These are phyloP conservation scores for Anisognathus igniventris DNA, from an alignment of 2,797 vertebrate species.

Conservation along the genomic window DNA sequence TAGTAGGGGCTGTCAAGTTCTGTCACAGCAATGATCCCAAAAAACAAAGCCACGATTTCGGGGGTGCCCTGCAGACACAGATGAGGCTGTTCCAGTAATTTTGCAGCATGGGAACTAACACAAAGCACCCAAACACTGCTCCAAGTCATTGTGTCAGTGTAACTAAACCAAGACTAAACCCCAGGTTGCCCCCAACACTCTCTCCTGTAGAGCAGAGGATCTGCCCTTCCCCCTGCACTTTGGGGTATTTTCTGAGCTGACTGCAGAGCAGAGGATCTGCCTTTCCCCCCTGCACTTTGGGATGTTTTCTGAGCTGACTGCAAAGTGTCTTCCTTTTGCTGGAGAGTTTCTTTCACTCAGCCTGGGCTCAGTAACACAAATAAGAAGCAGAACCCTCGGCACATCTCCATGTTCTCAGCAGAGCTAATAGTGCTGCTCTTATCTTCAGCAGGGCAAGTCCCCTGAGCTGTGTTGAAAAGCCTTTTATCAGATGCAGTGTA, in stretches of 20 bases:
- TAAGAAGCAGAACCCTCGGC: conserved; percentile 30
- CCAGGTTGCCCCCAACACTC: accelerated
- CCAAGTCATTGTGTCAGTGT: neutral
- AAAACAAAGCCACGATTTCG: neutral
- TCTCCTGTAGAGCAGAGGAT: neutral
- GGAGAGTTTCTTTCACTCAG: neutral
- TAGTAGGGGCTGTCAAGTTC: neutral
- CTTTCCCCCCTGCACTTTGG: neutral
- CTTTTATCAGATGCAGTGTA: conserved; percentile 55
- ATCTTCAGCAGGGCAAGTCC: conserved; percentile 42
- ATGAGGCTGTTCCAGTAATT: neutral
- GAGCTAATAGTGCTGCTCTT: conserved; percentile 39
- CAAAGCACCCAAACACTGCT: neutral
- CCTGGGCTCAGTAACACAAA: neutral
- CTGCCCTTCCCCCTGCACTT: neutral
- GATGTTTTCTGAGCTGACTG: neutral
- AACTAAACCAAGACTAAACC: neutral
- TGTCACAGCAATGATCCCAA: neutral
- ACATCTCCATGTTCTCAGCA: conserved; percentile 45
- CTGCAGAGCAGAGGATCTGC: neutral
- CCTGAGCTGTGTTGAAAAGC: conserved; percentile 44
- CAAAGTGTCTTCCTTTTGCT: neutral
- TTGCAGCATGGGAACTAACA: neutral
- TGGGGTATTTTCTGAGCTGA: neutral
- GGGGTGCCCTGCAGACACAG: neutral